Conservation (phyloP, 2,888 invertebrate species). For the Tuberolachnus salignus region DNA sequence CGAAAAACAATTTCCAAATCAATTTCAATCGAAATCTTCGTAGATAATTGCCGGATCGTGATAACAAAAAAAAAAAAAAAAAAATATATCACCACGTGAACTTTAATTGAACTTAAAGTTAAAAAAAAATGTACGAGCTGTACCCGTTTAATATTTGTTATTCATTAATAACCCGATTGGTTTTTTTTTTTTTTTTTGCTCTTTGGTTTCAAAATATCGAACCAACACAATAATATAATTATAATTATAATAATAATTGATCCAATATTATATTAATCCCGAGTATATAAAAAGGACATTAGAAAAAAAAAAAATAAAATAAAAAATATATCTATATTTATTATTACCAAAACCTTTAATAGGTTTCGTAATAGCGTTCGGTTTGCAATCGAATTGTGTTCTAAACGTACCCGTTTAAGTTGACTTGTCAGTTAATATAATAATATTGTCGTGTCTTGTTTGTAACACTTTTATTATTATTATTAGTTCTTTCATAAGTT, state of each 20-base stretch:
- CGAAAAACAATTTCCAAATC: too few species aligned
- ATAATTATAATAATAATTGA: too few species aligned
- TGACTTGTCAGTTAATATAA: slow-evolving; percentile 11
- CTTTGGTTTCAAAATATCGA: background rate
- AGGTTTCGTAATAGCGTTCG: slow-evolving; percentile 35
- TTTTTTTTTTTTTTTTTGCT: too few species aligned
- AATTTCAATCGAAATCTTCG: too few species aligned
- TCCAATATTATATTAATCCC: background rate
- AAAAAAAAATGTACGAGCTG: too few species aligned
- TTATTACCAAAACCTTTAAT: background rate
- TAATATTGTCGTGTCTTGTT: slow-evolving; percentile 48
- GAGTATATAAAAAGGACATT: background rate
- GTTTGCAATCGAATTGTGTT: slow-evolving; percentile 49
- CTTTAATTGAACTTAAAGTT: too few species aligned
- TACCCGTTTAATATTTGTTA: background rate
- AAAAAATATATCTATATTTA: too few species aligned
- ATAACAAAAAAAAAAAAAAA: too few species aligned
- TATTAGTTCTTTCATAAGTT: slow-evolving; percentile 25
- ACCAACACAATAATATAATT: background rate
- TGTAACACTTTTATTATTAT: slow-evolving; percentile 16
- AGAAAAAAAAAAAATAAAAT: too few species aligned
- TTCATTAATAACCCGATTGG: background rate
- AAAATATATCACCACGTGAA: too few species aligned
- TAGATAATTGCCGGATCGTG: too few species aligned
- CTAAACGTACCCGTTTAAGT: slow-evolving; percentile 18